A percentile compares a stretch with the other conserved stretches of the same genome.
These are phyloP conservation scores for Dolomedes plantarius DNA, from an alignment of 2,888 invertebrate genomes.

Conservation along the genomic window DNA sequence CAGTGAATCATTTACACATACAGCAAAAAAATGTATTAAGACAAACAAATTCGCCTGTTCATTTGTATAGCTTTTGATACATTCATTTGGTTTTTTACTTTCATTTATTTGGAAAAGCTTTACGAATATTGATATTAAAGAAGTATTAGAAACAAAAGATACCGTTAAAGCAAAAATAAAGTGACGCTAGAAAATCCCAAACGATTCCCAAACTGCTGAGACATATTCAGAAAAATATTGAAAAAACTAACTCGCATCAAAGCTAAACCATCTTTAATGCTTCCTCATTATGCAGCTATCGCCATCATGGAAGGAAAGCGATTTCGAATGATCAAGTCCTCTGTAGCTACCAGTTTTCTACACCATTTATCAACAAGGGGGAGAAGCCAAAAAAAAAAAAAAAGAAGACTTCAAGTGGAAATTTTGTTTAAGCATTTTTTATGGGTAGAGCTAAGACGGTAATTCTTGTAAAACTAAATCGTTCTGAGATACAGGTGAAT, in stretches of 20 bases:
- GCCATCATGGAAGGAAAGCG: conserved; percentile 36
- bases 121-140: background rate
- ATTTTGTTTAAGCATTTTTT: conserved; percentile 3
- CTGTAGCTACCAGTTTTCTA: background rate
- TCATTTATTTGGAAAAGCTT: too few species aligned
- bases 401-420: background rate
- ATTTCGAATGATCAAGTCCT: conserved; percentile 42
- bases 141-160: background rate
- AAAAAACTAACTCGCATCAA: background rate
- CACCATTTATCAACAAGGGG: background rate
- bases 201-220: background rate
- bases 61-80: too few species aligned
- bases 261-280: conserved; percentile 6
- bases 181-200: background rate
- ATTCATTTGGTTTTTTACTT: too few species aligned
- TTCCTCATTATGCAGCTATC: background rate
- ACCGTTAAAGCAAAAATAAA: background rate
- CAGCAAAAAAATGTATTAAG: too few species aligned
- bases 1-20: too few species aligned
- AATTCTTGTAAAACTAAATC: conserved; percentile 1
- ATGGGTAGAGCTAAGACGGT: background rate
- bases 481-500: background rate
- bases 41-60: too few species aligned
- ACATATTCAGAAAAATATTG: background rate
- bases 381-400: too few species aligned